These are phyloP conservation scores for Takifugu bimaculatus DNA, from an alignment of 2,113 vertebrate species.

Conservation along the genomic window DNA sequence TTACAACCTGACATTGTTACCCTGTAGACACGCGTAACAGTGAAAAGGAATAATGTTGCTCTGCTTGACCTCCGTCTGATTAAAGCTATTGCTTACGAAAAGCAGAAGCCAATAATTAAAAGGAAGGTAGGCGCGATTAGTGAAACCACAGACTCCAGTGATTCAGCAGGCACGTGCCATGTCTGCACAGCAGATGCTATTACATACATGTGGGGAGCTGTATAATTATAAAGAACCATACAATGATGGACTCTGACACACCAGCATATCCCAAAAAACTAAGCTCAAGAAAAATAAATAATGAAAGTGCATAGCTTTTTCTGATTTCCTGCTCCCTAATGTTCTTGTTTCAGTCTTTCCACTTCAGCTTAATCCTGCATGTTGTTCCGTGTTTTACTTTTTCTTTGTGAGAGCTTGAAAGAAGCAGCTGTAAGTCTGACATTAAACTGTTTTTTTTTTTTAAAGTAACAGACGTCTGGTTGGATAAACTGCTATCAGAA, in stretches of 20 bases:
- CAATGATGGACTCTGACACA: conserved; percentile 7
- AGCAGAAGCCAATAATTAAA: conserved; percentile 12
- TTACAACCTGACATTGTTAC: no score
- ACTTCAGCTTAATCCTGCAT: conserved; percentile 6
- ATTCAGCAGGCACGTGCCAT: conserved; percentile 22
- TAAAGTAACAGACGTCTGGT: background rate
- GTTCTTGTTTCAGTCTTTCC: conserved; percentile 3
- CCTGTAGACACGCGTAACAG: no score
- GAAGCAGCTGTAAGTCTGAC: conserved; percentile 6
- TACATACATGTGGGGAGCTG: conserved; percentile 7
- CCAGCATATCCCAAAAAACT: background rate
- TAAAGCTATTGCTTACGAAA: conserved; percentile 14
- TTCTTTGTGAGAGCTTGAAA: background rate
- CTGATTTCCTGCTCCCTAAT: background rate
- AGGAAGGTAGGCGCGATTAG: conserved; percentile 1
- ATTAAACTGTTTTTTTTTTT: conserved; percentile 3
- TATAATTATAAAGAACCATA: conserved; percentile 1
- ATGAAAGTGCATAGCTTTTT: background rate
- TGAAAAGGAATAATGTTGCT: background rate
- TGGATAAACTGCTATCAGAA: conserved; percentile 34
- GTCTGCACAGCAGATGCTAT: conserved; percentile 21
- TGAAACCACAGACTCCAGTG: conserved; percentile 6
- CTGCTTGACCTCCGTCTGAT: conserved; percentile 11
- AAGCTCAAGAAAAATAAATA: background rate
- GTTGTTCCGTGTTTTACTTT: background rate